phyloP scores from a whole-genome alignment of 2,113 vertebrate species.

The Aphyosemion australe region DNA sequence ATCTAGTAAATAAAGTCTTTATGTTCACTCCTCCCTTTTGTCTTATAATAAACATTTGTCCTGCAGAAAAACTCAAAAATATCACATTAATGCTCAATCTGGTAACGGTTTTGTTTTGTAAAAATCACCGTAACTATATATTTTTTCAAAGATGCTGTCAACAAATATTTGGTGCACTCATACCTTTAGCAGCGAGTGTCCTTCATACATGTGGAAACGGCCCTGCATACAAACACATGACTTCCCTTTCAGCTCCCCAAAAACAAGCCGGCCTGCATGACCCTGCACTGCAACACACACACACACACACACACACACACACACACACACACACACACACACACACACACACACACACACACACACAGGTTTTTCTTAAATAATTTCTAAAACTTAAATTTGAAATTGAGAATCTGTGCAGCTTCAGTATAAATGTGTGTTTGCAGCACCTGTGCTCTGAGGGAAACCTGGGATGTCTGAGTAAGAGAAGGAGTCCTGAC shows the following conservation, averaged over 20 bases:
- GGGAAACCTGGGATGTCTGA: conserved; percentile 83
- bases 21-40: no score
- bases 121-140: no score
- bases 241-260: conserved; percentile 81
- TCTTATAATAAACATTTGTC: background rate
- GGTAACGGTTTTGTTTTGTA: no score
- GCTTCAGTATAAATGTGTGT: background rate
- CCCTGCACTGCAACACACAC: conserved; percentile 73
- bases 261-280: conserved; percentile 80
- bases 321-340: no score
- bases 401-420: background rate
- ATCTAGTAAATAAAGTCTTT: background rate
- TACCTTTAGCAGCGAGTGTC: conserved; percentile 82
- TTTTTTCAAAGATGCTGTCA: no score
- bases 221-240: conserved; percentile 87
- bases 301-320: no score
- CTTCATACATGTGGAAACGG: conserved; percentile 86
- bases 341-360: no score
- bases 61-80: background rate
- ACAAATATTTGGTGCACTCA: background rate
- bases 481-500: conserved; percentile 78
- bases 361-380: no score
- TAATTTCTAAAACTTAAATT: no score
- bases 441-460: conserved; percentile 79
- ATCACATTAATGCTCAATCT: background rate